A percentile compares a stretch with the other conserved stretches of the same genome.
Conservation (phyloP, 2,113 vertebrate species). For the Perca fluviatilis region DNA sequence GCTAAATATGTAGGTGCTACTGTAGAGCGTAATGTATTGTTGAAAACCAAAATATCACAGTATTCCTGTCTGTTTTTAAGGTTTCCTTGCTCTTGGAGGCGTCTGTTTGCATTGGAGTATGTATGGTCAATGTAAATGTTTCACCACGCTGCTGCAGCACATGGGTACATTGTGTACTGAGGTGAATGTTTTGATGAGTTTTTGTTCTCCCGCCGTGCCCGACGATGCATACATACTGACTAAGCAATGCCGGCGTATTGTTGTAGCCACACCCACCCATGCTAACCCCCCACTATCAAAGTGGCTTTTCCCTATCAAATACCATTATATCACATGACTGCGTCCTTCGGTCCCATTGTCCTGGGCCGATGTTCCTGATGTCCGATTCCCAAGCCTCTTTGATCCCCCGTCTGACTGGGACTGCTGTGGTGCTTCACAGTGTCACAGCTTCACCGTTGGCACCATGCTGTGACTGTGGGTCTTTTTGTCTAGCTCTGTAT, state of each 20-base stretch:
- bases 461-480: background rate
- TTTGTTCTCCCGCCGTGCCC: slow-evolving; percentile 42
- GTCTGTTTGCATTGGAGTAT: slow-evolving; percentile 6
- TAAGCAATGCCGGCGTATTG: slow-evolving; percentile 37
- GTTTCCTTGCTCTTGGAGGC: background rate
- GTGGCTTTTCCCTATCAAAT: slow-evolving; percentile 74
- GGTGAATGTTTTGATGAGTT: slow-evolving; percentile 52
- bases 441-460: slow-evolving; percentile 8
- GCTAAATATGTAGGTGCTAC: too few relatives aligned
- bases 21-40: background rate
- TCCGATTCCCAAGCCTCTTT: slow-evolving; percentile 49
- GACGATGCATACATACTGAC: slow-evolving; percentile 25
- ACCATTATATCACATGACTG: slow-evolving; percentile 76
- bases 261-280: slow-evolving; percentile 33
- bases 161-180: slow-evolving; percentile 36
- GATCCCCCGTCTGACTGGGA: slow-evolving; percentile 59
- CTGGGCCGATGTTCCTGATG: slow-evolving; percentile 47
- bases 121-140: slow-evolving; percentile 18
- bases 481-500: background rate
- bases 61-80: background rate
- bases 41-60: background rate
- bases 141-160: background rate
- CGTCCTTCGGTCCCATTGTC: slow-evolving; percentile 58
- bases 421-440: background rate
- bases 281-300: slow-evolving; percentile 27